Percentiles rank a stretch among this genome's conserved stretches.
These are phyloP conservation scores for Dendrolimus kikuchii DNA, from an alignment of 1,140 invertebrate species.

Conservation along the genomic window DNA sequence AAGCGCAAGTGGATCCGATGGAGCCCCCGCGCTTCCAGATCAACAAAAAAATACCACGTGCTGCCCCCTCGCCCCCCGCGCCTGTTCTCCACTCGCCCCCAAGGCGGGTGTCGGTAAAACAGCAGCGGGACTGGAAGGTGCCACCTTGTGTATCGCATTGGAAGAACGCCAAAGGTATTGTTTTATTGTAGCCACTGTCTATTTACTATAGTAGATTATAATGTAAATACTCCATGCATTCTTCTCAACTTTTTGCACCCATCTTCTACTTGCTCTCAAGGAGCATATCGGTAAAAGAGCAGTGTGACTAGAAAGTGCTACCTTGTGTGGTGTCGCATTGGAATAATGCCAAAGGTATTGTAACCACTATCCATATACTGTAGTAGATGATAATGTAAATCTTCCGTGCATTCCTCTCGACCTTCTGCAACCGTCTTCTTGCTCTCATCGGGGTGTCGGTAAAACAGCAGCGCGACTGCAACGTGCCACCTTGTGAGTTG, in stretches of 20 bases:
- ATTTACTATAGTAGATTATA: not conserved
- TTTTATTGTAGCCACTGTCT: not conserved
- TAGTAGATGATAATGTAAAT: too few relatives aligned
- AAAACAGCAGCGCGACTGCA: slow-evolving; percentile 98
- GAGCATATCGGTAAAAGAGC: slow-evolving; percentile 98
- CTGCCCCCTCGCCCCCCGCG: slow-evolving; percentile 97
- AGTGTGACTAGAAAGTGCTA: slow-evolving; percentile 99
- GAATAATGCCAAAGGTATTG: slow-evolving; percentile 95
- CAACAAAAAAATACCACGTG: slow-evolving; percentile 96
- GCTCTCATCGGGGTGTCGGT: slow-evolving; percentile 86
- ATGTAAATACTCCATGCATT: too few relatives aligned
- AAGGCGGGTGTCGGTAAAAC: slow-evolving; percentile 96
- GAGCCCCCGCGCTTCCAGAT: slow-evolving; percentile 98
- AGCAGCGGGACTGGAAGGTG: slow-evolving; percentile 99
- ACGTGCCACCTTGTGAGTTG: slow-evolving; percentile 99
- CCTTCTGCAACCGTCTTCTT: too few relatives aligned
- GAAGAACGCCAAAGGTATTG: slow-evolving; percentile 95
- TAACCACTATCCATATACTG: too few relatives aligned
- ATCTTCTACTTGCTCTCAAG: slow-evolving; percentile 90
- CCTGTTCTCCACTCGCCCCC: slow-evolving; percentile 97
- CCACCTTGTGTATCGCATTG: slow-evolving; percentile 99
- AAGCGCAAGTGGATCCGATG: slow-evolving; percentile 91
- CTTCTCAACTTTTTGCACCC: too few relatives aligned
- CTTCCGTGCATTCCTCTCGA: too few relatives aligned
- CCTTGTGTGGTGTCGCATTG: slow-evolving; percentile 99